phyloP scores from a whole-genome alignment of 92 coral and sea anemone genomes.

The Phenganax subtilis region DNA sequence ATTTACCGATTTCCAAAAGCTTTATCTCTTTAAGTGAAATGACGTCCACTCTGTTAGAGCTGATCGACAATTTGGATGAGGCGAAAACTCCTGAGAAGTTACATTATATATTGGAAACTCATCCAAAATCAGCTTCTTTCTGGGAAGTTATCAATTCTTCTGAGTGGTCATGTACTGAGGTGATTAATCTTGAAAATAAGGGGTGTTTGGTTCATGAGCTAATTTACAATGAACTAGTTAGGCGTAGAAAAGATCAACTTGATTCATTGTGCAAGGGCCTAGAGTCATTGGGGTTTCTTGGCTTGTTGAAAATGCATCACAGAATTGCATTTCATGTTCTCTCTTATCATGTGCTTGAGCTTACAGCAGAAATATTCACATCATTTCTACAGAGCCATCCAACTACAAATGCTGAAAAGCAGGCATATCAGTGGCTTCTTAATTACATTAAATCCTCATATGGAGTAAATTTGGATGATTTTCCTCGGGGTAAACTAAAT shows the following conservation, averaged over 20 bases:
- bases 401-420: slow-evolving; percentile 15
- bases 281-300: slow-evolving; percentile 23
- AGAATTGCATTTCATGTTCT: slow-evolving; percentile 15
- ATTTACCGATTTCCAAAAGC: background rate
- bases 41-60: background rate
- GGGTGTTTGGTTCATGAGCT: slow-evolving; percentile 29
- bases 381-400: slow-evolving; percentile 23
- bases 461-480: background rate
- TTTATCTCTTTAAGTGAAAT: background rate
- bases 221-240: slow-evolving; percentile 14
- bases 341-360: background rate
- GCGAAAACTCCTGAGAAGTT: slow-evolving; percentile 3
- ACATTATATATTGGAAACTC: background rate
- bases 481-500: slow-evolving; percentile 4
- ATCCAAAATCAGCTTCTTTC: slow-evolving; percentile 15
- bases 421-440: slow-evolving; percentile 21
- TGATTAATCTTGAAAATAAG: slow-evolving; percentile 18
- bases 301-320: slow-evolving; percentile 17
- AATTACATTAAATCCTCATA: slow-evolving; percentile 14
- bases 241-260: slow-evolving; percentile 27
- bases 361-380: slow-evolving; percentile 13
- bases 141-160: slow-evolving; percentile 27
- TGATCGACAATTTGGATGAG: slow-evolving; percentile 7
- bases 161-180: slow-evolving; percentile 26
- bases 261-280: slow-evolving; percentile 25